phyloP scores from a whole-genome alignment of 2,797 vertebrate species.

The Cryptoblepharus egeriae region DNA sequence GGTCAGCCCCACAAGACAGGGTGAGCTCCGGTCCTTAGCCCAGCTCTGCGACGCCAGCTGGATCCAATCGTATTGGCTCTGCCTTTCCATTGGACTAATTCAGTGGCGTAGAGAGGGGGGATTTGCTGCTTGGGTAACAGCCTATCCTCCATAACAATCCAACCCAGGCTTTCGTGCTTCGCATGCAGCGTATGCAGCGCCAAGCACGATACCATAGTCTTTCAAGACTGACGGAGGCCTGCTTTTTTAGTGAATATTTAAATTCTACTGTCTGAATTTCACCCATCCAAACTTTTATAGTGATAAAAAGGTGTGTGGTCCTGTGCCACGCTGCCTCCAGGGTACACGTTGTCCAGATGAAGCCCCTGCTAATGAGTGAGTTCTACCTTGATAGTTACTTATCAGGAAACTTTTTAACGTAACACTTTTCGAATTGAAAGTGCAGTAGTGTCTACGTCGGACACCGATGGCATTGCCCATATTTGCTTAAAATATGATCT shows the following conservation, averaged over 20 bases:
- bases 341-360: neutral
- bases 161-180: too few relatives aligned
- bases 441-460: neutral
- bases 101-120: too few relatives aligned
- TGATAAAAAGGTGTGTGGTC: neutral
- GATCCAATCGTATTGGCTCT: too few relatives aligned
- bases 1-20: too few relatives aligned
- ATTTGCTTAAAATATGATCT: neutral
- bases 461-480: neutral
- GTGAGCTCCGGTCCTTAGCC: too few relatives aligned
- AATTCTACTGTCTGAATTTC: neutral
- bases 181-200: too few relatives aligned
- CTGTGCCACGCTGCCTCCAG: neutral
- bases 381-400: neutral
- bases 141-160: too few relatives aligned
- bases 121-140: too few relatives aligned
- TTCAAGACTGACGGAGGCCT: too few relatives aligned
- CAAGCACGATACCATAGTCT: too few relatives aligned
- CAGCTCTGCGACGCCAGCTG: too few relatives aligned
- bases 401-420: neutral
- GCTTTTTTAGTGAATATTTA: neutral
- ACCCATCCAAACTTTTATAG: neutral
- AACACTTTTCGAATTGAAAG: neutral
- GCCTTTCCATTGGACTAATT: too few relatives aligned
- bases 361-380: neutral